Base-by-base conservation (phyloP, 2,888 invertebrate genomes). In the Eulithis prunata region DNA sequence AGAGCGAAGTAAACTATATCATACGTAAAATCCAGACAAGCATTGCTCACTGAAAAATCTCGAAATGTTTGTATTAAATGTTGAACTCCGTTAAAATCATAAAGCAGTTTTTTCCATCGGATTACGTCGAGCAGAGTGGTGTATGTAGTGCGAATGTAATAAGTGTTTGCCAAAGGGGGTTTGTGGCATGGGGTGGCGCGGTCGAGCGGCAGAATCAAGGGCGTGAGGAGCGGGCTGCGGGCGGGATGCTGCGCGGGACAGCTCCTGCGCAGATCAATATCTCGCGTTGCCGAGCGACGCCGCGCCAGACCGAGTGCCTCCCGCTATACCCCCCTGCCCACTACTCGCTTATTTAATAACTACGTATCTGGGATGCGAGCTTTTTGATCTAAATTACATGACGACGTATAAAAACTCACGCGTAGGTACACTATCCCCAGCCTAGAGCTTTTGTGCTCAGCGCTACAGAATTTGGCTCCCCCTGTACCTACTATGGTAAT, bases 291-390 rank as follows among this genome's bases (percentile, higher is more conserved):
- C 92, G 93, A 93, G 91, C 89, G 88, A 94, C 94, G 94, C 93
- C 93, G 93, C 90, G 93, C 94, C 93, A 94, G 94, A 94, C 94
- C 91, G 94, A 94, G 94, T 94, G 94, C 93, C 94, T 94, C 94
- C 89, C 88, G 93, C 93, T 91, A 93, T 91, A 89, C 90, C 86
- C 86, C 73, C 75, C 80, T 81, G 77, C 88, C 87, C 88, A 86
- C 89, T 88, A 87, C 84, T 88, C 90, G 88, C 89, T 92, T 91
- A 91, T 92, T 91, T 91, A 90, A 91, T 64, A 59, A 59, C 43
- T 89, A 89, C 87, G 86, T 88, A 89, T 90, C 89, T 87, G 86
- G 88, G 88, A 91, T 89, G 85, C 84, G 86, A 90, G 89, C 87
- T 89, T 88, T 90, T 89, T 83, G 81, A 86, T 82, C 87, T 90